Conservation (phyloP, 2,797 vertebrate species). For the Fratercula arctica region DNA sequence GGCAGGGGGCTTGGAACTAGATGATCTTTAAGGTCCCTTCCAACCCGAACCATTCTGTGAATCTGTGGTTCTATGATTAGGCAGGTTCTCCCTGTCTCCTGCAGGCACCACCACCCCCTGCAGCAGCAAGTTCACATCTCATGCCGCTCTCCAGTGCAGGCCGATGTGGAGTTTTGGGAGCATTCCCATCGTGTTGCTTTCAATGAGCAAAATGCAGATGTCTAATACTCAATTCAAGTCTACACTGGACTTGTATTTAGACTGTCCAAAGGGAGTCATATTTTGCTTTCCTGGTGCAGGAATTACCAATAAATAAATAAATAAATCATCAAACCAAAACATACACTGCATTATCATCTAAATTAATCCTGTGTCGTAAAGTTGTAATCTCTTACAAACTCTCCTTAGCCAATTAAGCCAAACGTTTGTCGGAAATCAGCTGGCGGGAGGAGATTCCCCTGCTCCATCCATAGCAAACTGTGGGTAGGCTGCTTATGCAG, state of each 20-base stretch:
- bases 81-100: not conserved
- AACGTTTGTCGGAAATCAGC: not conserved
- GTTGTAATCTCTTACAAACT: not conserved
- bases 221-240: not conserved
- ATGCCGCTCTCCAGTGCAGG: not conserved
- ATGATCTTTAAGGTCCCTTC: no score
- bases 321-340: not conserved
- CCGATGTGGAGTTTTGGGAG: not conserved
- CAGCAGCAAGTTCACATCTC: not conserved
- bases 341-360: not conserved
- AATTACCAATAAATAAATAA: not conserved
- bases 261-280: not conserved
- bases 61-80: no score
- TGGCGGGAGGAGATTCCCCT: not conserved
- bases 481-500: not conserved
- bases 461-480: not conserved
- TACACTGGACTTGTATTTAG: not conserved
- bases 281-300: not conserved
- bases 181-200: not conserved
- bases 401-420: not conserved
- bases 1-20: no score
- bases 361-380: not conserved
- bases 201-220: not conserved
- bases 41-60: no score
- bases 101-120: not conserved